Evolutionary conservation across 2,888 invertebrate genomes (phyloP), one percentile per base, ranked within the genome.

Genomic region (Limnephilus rhombicus): DNA sequence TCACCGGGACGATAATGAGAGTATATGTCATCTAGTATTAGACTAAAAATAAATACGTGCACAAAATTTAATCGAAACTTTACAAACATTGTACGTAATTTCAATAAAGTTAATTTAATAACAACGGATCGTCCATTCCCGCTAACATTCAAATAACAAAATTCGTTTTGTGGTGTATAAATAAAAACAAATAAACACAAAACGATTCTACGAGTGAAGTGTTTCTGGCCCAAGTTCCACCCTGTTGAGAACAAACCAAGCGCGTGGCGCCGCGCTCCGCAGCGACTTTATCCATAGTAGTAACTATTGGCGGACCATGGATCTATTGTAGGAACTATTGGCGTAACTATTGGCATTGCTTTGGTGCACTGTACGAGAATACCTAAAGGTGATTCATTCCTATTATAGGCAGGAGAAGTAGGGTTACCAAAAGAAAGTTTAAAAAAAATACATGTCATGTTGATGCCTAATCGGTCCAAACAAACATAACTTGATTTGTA

Each of bases 291-390:
- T 91, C 45, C 80, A 91, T 90, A 87, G 92, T 81, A 87, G 89
- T 89, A 91, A 92, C 92, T 92, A 92, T 92, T 80, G 91, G 81
- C 82, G 80, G 83, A 92, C 86, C 92, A 92, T 92, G 90, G 85
- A 92, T 83, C 89, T 34, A 29, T 41, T 90, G 31, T 24, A 7
- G 68, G 24, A 68, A 68, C 68, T 68, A 68, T 68, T 68, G n/a
- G 18, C 53, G 53, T 53, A 53, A 53, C 53, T 53, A 53, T 53
- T 18, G 53, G 68, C 68, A 68, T 68, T 68, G 68, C 68, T 68
- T 68, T 68, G 68, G 68, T 2, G 68, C 68, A n/a, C 68, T 24
- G 2, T 68, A 68, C 7, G 68, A 68, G 68, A 68, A 68, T 68
- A 68, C 68, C 68, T 24, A 68, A 24, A 68, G 68, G 9, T n/a